Conservation (phyloP, 2,888 invertebrate genomes). For the Pocota personata region DNA sequence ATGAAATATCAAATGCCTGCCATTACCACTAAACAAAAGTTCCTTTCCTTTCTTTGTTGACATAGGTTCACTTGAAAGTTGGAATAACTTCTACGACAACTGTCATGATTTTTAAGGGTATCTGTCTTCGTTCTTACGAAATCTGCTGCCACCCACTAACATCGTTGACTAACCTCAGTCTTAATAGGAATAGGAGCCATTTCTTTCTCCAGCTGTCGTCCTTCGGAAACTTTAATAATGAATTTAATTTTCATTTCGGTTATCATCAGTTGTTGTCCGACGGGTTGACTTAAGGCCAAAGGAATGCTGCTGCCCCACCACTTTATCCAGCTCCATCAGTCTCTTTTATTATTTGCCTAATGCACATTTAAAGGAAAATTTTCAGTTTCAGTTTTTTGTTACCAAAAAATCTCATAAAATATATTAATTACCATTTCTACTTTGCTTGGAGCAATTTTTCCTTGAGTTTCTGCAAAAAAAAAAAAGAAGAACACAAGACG, state of each 20-base stretch:
- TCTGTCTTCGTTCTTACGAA: conserved; percentile 27
- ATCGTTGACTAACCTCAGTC: conserved; percentile 57
- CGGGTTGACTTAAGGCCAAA: conserved; percentile 42
- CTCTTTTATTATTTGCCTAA: conserved; percentile 14
- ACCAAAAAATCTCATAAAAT: conserved; percentile 27
- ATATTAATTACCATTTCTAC: conserved; percentile 33
- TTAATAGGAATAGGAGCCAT: conserved; percentile 40
- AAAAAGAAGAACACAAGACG: background rate
- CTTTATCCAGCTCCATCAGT: background rate
- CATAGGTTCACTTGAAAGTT: conserved; percentile 62
- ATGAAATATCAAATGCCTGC: conserved; percentile 53
- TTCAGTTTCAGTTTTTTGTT: conserved; percentile 26
- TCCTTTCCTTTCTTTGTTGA: conserved; percentile 41
- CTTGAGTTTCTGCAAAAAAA: background rate
- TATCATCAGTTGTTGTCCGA: conserved; percentile 58
- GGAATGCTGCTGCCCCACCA: conserved; percentile 2
- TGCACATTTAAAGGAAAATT: conserved; percentile 31
- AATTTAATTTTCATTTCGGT: conserved; percentile 71
- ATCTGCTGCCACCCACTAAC: conserved; percentile 32
- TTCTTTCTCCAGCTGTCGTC: conserved; percentile 63
- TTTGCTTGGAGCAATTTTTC: background rate
- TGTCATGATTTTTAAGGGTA: conserved; percentile 54
- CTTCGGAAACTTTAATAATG: conserved; percentile 67
- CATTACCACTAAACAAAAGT: conserved; percentile 49
- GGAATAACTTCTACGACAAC: conserved; percentile 56